Conservation (phyloP, 2,113 vertebrate genomes). For the Chloroceryle aenea region DNA sequence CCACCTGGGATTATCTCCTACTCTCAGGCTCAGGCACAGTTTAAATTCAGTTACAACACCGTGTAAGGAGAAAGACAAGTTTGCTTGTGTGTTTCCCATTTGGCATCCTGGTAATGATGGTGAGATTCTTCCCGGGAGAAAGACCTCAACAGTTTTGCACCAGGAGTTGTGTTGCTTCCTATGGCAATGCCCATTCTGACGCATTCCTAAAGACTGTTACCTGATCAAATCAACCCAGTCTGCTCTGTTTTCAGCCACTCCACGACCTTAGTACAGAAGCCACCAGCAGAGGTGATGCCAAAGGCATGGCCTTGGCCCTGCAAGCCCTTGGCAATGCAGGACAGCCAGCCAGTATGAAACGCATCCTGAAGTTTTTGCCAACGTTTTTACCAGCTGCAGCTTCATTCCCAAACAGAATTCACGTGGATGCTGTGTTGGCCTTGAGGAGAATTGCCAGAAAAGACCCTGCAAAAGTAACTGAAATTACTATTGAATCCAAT, state of each 20-base stretch:
- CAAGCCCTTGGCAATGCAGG: conserved; percentile 89
- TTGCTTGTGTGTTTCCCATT: fast-evolving
- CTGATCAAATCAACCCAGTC: background rate
- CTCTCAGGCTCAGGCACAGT: background rate
- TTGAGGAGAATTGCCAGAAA: conserved; percentile 82
- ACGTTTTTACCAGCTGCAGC: conserved; percentile 72
- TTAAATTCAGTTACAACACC: background rate
- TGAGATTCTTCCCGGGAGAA: background rate
- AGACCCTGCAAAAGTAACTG: conserved; percentile 79
- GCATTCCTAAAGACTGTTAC: background rate
- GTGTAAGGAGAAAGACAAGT: background rate
- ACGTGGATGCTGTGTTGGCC: conserved; percentile 80
- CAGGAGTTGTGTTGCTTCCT: background rate
- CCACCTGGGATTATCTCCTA: background rate
- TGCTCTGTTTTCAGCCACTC: conserved; percentile 78
- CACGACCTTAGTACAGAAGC: conserved; percentile 78
- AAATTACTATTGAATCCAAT: background rate
- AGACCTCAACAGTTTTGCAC: background rate
- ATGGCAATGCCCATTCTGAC: background rate
- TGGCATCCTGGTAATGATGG: background rate
- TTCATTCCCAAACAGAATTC: conserved; percentile 74
- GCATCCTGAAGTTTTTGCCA: conserved; percentile 85
- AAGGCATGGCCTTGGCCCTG: conserved; percentile 79
- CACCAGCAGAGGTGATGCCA: conserved; percentile 51
- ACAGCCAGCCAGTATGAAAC: conserved; percentile 83